A percentile compares a stretch with the other conserved stretches of the same genome.
Conservation (phyloP, 2,113 vertebrate genomes). For the Microcebus murinus region DNA sequence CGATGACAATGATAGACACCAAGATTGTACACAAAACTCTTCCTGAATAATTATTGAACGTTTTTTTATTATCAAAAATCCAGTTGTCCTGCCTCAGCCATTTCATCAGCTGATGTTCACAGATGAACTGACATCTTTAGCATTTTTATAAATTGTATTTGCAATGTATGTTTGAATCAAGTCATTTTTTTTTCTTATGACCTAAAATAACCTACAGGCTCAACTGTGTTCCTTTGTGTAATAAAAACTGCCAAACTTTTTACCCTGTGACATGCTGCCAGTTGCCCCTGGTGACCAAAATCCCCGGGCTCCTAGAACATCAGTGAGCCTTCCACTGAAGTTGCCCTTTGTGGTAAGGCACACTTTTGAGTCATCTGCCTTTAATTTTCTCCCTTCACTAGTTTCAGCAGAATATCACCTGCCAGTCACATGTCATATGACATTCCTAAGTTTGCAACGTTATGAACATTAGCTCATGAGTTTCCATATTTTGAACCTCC, state of each 20-base stretch:
- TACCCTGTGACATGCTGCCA: neutral
- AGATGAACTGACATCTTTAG: neutral
- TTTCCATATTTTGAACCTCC: neutral
- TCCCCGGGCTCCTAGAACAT: neutral
- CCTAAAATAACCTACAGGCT: neutral
- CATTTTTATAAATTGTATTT: neutral
- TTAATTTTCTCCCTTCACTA: neutral
- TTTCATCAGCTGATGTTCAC: neutral
- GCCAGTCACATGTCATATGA: neutral
- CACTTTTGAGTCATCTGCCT: neutral
- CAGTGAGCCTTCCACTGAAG: neutral
- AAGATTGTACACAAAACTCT: neutral
- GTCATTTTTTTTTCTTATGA: neutral
- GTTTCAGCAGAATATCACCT: conserved; percentile 1
- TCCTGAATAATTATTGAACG: neutral
- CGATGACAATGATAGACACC: neutral
- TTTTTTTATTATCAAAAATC: neutral
- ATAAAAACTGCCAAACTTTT: neutral
- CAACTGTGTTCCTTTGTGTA: neutral
- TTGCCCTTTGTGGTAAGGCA: neutral
- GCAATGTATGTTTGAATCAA: neutral
- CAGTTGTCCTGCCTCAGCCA: neutral
- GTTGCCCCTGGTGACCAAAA: neutral
- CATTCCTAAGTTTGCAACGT: neutral
- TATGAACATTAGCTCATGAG: neutral